Evolutionary conservation across 2,113 vertebrate species (phyloP), one percentile per base, ranked within the genome.

Genomic region (Drymodes brunneopygia): DNA sequence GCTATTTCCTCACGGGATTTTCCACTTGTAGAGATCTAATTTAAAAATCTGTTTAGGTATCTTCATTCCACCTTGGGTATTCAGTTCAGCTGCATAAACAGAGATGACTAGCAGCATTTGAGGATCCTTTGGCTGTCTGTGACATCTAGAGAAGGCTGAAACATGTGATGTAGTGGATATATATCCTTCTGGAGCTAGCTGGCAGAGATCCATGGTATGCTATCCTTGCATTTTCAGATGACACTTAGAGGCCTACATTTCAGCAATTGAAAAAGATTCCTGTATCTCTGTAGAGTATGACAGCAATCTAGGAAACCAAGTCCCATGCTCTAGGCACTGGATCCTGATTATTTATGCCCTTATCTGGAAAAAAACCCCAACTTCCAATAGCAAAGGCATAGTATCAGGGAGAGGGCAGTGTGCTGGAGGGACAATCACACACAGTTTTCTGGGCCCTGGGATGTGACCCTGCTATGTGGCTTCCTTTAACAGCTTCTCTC

Each of bases 391-490:
- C n/a, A 75, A 75, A 81, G 20, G 23, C 3, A 17, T 16, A 4
- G 7, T 60, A 5, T 35, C 17, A 48, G 15, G 42, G 36, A 67
- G 33, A 53, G 12, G 29, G 9, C 15, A n/a, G 44, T 11, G 29
- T 58, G 24, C 4, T 38, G 42, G 12, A 58, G 38, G 12, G 25
- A 38, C 0, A 11, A 7, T 35, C 35, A 58, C 0, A 3, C 6
- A 33, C 14, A 24, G 6, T 10, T 15, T 66, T 70, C 44, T 5
- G 11, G 67, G 19, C 2, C 16, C 12, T 0, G 1, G 48, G 24
- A 35, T 56, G 22, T 38, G 42, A 78, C 16, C 6, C 4, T 1
- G 0, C 5, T 4, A 1, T 45, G 31, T 14, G 0, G 1, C n/a
- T 36, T 81, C 35, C 74, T 81, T 78, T 38, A 78, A 45, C 51